These are phyloP conservation scores for Argyra leucocephala DNA, from an alignment of 2,888 invertebrate species.

Conservation along the genomic window DNA sequence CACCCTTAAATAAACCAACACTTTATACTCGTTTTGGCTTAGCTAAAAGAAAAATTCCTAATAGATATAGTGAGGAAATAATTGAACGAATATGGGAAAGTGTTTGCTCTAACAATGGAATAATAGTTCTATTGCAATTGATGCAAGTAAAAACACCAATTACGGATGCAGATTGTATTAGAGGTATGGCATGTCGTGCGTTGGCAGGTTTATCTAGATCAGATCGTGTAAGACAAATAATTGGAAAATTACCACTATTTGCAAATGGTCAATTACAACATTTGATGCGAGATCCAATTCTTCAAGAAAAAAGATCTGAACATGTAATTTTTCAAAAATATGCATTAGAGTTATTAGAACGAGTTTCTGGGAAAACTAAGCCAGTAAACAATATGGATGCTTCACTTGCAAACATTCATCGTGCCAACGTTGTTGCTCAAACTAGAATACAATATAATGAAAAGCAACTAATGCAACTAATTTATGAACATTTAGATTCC, in stretches of 20 bases:
- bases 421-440: conserved; percentile 91
- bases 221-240: conserved; percentile 86
- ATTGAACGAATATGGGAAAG: conserved; percentile 91
- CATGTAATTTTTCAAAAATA: conserved; percentile 94
- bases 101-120: conserved; percentile 87
- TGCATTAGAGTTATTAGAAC: conserved; percentile 78
- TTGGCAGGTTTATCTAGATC: conserved; percentile 88
- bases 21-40: conserved; percentile 42
- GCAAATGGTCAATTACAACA: conserved; percentile 86
- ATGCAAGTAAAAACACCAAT: conserved; percentile 89
- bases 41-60: conserved; percentile 50
- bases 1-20: conserved; percentile 68
- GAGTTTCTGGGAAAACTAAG: conserved; percentile 84
- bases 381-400: conserved; percentile 65
- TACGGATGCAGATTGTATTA: conserved; percentile 90
- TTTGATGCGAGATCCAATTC: conserved; percentile 92
- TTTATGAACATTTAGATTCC: conserved; percentile 73
- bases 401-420: conserved; percentile 79
- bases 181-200: conserved; percentile 87
- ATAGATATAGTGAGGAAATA: conserved; percentile 68
- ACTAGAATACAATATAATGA: conserved; percentile 93
- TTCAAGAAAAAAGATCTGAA: conserved; percentile 91
- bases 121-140: conserved; percentile 83
- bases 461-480: conserved; percentile 81
- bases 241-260: conserved; percentile 88